Percentiles rank a stretch among this genome's conserved stretches.
These are phyloP conservation scores for Tortrix viridana DNA, from an alignment of 2,888 invertebrate species.

Conservation along the genomic window DNA sequence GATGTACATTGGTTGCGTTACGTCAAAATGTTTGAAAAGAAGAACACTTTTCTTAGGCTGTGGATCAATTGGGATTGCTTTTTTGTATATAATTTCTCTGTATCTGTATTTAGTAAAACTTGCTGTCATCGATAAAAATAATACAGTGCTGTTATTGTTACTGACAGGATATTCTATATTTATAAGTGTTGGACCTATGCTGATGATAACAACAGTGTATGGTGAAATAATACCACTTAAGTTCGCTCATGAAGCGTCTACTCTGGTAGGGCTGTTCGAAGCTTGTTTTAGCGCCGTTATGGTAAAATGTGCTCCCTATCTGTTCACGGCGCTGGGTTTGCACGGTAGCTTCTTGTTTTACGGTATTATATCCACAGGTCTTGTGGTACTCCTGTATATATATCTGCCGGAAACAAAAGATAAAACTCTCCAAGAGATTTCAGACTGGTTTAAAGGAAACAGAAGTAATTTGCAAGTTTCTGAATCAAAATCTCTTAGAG, in stretches of 20 bases:
- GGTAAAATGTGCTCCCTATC: not conserved
- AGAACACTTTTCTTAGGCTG: conserved; percentile 51
- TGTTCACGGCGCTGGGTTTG: not conserved
- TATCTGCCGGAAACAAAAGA: conserved; percentile 15
- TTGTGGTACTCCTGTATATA: not conserved
- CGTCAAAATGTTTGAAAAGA: conserved; percentile 44
- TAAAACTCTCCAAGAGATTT: conserved; percentile 17
- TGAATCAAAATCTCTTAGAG: not conserved
- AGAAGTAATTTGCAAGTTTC: not conserved
- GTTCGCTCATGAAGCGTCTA: conserved; percentile 36
- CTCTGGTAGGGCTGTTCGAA: not conserved
- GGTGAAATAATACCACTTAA: conserved; percentile 60
- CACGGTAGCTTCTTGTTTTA: conserved; percentile 6
- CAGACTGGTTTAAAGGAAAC: not conserved
- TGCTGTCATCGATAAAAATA: conserved; percentile 51
- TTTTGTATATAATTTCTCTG: conserved; percentile 57
- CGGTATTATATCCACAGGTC: not conserved
- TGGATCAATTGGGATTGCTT: conserved; percentile 53
- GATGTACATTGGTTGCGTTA: conserved; percentile 61
- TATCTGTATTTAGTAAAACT: conserved; percentile 58
- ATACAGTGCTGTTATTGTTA: conserved; percentile 53
- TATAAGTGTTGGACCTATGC: conserved; percentile 65
- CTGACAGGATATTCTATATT: conserved; percentile 59
- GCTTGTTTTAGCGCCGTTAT: not conserved
- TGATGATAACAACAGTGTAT: conserved; percentile 58